Evolutionary conservation across 2,113 vertebrate species (phyloP).

Genomic region (Tupaia chinensis): DNA sequence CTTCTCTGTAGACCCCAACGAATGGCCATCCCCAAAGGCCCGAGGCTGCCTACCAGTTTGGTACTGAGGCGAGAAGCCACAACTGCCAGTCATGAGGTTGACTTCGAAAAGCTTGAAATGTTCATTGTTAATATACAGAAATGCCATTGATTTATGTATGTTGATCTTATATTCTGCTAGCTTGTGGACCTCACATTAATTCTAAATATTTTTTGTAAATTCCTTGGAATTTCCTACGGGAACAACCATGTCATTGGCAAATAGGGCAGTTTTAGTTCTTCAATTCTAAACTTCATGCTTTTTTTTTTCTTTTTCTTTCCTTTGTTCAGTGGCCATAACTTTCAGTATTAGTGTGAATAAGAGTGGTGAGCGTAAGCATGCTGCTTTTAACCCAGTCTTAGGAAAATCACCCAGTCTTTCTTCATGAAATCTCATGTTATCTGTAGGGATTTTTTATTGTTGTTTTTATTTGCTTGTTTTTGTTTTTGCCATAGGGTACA

Average conservation of each 20-base stretch:
- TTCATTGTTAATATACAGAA: background rate
- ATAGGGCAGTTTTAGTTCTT: slow-evolving; percentile 10
- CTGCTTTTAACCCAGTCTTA: background rate
- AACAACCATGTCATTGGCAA: background rate
- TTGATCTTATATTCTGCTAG: background rate
- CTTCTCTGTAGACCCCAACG: too few species aligned
- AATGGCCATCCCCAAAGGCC: too few species aligned
- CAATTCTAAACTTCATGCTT: background rate
- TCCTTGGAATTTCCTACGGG: background rate
- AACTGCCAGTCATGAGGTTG: too few species aligned
- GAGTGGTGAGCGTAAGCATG: background rate
- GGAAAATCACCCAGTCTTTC: background rate
- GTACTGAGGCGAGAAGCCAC: too few species aligned
- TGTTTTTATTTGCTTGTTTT: too few species aligned
- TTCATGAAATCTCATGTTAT: background rate
- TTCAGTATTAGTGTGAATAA: background rate
- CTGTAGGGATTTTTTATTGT: background rate
- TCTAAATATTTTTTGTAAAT: background rate
- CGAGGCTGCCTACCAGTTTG: too few species aligned
- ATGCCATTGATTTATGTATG: background rate
- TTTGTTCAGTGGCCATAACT: background rate
- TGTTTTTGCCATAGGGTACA: too few species aligned
- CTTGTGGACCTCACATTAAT: background rate
- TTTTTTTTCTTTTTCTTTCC: slow-evolving; percentile 8
- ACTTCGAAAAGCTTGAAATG: background rate